Conservation (phyloP, 2,888 invertebrate genomes). For the Reticulitermes lucifugus region DNA sequence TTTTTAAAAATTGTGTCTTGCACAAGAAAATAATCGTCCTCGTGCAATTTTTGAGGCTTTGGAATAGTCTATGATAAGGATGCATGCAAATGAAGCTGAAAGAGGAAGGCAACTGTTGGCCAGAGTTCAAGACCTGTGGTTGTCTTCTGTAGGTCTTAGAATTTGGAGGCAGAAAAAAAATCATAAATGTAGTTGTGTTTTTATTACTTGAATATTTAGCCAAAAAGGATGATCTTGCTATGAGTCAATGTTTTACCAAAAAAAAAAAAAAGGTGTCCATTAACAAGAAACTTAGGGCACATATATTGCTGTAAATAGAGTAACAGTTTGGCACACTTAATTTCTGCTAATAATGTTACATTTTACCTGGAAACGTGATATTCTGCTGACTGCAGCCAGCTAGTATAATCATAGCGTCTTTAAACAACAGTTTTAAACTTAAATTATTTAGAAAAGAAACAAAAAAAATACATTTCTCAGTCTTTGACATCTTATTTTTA, state of each 20-base stretch:
- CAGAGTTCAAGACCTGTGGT: background rate
- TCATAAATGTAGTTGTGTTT: background rate
- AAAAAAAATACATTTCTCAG: background rate
- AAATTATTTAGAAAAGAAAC: too few relatives aligned
- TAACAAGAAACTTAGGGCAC: background rate
- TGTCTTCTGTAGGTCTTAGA: background rate
- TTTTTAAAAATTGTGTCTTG: slow-evolving; percentile 7
- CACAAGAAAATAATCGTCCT: background rate
- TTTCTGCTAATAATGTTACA: slow-evolving; percentile 4
- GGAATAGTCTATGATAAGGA: background rate
- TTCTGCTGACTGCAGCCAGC: background rate
- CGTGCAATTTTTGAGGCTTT: background rate
- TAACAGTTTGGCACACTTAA: background rate
- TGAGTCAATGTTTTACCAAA: slow-evolving; percentile 29
- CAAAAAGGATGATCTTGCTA: background rate
- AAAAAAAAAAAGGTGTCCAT: background rate
- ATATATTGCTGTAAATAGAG: background rate
- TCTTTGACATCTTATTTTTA: slow-evolving; percentile 1
- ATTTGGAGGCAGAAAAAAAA: background rate
- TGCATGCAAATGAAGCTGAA: background rate
- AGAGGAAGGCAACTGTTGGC: background rate
- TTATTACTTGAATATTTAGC: background rate
- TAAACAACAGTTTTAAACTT: background rate
- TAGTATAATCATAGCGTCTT: background rate
- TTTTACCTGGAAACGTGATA: slow-evolving; percentile 1